phyloP scores from a whole-genome alignment of 2,888 invertebrate species.

The Nowickia ferox region DNA sequence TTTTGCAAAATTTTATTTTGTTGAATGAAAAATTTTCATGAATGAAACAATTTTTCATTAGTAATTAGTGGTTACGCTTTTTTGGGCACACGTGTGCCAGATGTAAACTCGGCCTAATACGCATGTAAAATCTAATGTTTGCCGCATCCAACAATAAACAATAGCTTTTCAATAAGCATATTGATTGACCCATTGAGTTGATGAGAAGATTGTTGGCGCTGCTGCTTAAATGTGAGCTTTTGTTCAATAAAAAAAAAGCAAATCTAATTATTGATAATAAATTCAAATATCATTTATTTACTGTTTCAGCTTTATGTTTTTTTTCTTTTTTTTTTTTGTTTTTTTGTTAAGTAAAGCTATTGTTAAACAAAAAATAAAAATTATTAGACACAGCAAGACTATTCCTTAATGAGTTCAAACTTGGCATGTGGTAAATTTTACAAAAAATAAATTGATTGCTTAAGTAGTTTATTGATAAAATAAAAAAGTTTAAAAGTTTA shows the following conservation, averaged over 20 bases:
- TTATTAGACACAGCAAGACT: slow-evolving; percentile 36
- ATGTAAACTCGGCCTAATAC: no score
- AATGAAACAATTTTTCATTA: no score
- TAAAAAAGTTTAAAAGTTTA: slow-evolving; percentile 14
- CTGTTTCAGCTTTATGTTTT: slow-evolving; percentile 53
- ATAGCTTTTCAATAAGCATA: neutral
- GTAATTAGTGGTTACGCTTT: no score
- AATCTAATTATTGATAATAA: slow-evolving; percentile 76
- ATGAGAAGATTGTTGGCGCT: slow-evolving; percentile 10
- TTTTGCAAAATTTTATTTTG: slow-evolving; percentile 41
- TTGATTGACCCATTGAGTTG: neutral
- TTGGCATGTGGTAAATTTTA: slow-evolving; percentile 62
- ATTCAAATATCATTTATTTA: slow-evolving; percentile 66
- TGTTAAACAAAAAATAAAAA: slow-evolving; percentile 19
- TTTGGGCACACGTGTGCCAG: no score
- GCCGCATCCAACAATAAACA: neutral
- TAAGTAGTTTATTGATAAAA: slow-evolving; percentile 60
- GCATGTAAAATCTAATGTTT: neutral
- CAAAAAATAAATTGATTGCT: slow-evolving; percentile 36
- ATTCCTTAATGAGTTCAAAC: slow-evolving; percentile 48
- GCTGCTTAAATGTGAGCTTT: slow-evolving; percentile 75
- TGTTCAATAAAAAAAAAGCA: slow-evolving; percentile 70
- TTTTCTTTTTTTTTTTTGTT: slow-evolving; percentile 56
- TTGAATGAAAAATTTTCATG: slow-evolving; percentile 66
- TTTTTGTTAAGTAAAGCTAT: slow-evolving; percentile 38